These are phyloP conservation scores for Gastracanthus pulcherrimus DNA, from an alignment of 2,888 invertebrate species.

Conservation along the genomic window DNA sequence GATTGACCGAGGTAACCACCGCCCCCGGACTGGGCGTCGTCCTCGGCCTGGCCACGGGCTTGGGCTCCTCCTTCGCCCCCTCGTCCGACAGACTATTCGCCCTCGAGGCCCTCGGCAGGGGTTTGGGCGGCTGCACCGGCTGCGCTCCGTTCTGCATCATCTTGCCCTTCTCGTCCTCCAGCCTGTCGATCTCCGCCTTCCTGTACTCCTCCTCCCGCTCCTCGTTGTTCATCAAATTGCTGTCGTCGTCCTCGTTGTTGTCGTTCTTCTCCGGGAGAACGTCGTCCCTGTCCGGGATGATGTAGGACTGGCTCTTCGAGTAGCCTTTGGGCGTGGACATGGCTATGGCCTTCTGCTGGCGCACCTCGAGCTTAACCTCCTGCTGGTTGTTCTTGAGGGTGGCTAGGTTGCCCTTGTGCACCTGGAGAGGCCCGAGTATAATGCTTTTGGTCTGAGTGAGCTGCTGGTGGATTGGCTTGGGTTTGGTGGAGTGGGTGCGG, in stretches of 20 bases:
- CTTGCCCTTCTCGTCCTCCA: conserved; percentile 72
- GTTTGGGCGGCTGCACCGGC: conserved; percentile 86
- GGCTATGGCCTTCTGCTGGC: conserved; percentile 67
- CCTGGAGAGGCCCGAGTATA: conserved; percentile 69
- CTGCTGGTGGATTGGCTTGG: too few relatives aligned
- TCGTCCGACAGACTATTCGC: conserved; percentile 86
- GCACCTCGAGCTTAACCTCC: conserved; percentile 71
- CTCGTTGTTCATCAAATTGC: too few relatives aligned
- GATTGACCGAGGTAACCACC: conserved; percentile 81
- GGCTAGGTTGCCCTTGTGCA: conserved; percentile 75
- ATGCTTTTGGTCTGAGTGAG: neutral
- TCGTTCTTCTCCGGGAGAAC: conserved; percentile 63
- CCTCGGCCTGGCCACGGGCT: conserved; percentile 85
- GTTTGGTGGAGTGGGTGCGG: too few relatives aligned
- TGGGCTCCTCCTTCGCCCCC: conserved; percentile 83
- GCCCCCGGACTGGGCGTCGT: conserved; percentile 81
- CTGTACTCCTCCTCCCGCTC: conserved; percentile 64
- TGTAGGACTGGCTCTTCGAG: conserved; percentile 65
- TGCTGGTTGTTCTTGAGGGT: conserved; percentile 73
- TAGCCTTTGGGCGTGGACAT: conserved; percentile 71
- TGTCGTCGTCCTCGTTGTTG: conserved; percentile 66
- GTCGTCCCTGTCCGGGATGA: conserved; percentile 71
- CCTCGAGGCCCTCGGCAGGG: conserved; percentile 87
- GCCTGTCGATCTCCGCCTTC: conserved; percentile 65
- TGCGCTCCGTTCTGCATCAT: conserved; percentile 75